Evolutionary conservation across 2,113 vertebrate species (phyloP), one percentile per base, ranked within the genome.

Genomic region (Progne subis): DNA sequence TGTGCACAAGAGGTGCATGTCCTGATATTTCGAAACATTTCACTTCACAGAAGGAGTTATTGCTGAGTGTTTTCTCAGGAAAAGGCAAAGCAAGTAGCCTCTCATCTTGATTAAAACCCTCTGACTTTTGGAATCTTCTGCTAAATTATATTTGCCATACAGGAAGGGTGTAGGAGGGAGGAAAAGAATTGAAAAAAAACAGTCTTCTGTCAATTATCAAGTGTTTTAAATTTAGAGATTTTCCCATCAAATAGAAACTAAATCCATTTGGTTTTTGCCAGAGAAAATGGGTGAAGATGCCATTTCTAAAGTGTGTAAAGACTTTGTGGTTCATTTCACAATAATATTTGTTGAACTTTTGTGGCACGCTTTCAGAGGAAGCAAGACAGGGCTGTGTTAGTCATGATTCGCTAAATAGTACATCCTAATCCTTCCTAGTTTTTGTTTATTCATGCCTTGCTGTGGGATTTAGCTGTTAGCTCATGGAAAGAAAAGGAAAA

Each of bases 391-490:
- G 63, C 95, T 97, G 88, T 78, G 92, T 98, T 97, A 98, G 96
- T 96, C 88, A 96, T 97, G 94, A 97, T 97, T 97, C 70, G 47
- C 96, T 97, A 97, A 98, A 97, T 90, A 97, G 90, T 85, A 93
- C 72, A 7, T 93, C 93, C 81, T 98, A 98, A 98, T 98, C 97
- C 96, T 43, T 79, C 93, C 95, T 93, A 86, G 93, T 97, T 97
- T 95, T 96, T 98, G 98, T 98, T 97, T 98, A 97, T 97, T 95
- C 89, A 55, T 95, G 96, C 95, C 92, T 96, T 96, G 91, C 93
- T 95, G 93, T 97, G 87, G 95, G 97, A 98, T 97, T 98, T 97
- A 96, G 93, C 46, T 57, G 77, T 97, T 92, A 93, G 94, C 88
- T 98, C 92, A 79, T 96, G 95, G 95, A 97, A 97, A 96, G 93